Evolutionary conservation across 2,797 vertebrate genomes (phyloP).

Genomic region (Neosilurus hyrtlii): DNA sequence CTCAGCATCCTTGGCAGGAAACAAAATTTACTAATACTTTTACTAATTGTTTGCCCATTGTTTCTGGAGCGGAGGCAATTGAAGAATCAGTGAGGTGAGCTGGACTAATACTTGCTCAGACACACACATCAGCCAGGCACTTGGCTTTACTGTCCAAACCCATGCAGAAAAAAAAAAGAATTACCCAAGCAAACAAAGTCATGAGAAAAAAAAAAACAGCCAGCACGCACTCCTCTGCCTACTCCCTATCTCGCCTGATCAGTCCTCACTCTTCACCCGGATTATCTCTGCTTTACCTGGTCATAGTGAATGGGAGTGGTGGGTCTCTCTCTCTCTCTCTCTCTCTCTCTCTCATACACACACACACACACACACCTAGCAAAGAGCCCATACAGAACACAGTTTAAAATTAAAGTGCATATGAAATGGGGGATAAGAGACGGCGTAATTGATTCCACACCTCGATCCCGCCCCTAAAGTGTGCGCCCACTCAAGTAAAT

Average conservation of each 20-base stretch:
- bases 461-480: neutral
- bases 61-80: neutral
- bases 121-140: neutral
- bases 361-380: conserved; percentile 59
- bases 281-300: conserved; percentile 50
- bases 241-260: conserved; percentile 28
- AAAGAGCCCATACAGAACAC: conserved; percentile 72
- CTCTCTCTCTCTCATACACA: conserved; percentile 58
- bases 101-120: conserved; percentile 10
- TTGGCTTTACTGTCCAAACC: conserved; percentile 8
- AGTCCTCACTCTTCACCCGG: conserved; percentile 11
- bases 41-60: too few relatives aligned
- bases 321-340: conserved; percentile 47
- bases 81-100: conserved; percentile 9
- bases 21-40: too few relatives aligned
- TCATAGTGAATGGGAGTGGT: conserved; percentile 49
- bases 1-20: neutral
- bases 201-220: neutral
- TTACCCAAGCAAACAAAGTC: neutral
- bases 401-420: conserved; percentile 59
- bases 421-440: conserved; percentile 55
- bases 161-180: neutral
- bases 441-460: conserved; percentile 18
- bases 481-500: neutral
- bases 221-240: neutral